Conservation (phyloP, 2,888 invertebrate genomes). For the Myopa testacea region DNA sequence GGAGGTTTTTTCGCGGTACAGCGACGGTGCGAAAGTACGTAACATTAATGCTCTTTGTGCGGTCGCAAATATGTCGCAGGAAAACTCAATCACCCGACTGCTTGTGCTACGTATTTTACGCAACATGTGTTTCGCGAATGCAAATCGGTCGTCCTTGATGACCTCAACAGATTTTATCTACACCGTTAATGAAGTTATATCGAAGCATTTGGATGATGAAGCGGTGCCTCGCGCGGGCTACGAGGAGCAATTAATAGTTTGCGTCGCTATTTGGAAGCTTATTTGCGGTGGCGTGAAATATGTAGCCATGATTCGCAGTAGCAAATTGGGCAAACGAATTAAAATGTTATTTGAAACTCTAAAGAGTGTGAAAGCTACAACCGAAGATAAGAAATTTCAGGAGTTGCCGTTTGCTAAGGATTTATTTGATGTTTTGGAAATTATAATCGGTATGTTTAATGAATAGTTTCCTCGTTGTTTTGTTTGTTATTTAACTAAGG, state of each 20-base stretch:
- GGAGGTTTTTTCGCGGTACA: slow-evolving; percentile 64
- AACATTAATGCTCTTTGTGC: slow-evolving; percentile 58
- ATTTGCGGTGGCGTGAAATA: slow-evolving; percentile 62
- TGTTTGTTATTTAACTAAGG: not conserved
- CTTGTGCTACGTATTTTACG: slow-evolving; percentile 61
- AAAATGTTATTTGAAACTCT: slow-evolving; percentile 52
- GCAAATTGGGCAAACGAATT: slow-evolving; percentile 58
- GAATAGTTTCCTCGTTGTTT: slow-evolving; percentile 39
- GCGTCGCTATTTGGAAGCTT: slow-evolving; percentile 61
- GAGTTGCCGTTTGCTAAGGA: slow-evolving; percentile 50
- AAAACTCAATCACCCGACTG: slow-evolving; percentile 49
- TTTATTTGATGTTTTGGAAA: slow-evolving; percentile 54
- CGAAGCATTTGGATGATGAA: slow-evolving; percentile 43
- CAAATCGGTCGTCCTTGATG: slow-evolving; percentile 59
- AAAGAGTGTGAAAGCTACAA: slow-evolving; percentile 39
- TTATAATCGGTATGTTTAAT: slow-evolving; percentile 53
- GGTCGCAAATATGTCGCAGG: slow-evolving; percentile 52
- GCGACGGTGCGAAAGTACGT: slow-evolving; percentile 57
- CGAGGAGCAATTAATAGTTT: slow-evolving; percentile 60
- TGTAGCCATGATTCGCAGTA: slow-evolving; percentile 59
- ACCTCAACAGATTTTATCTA: slow-evolving; percentile 55
- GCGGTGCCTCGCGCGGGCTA: slow-evolving; percentile 39
- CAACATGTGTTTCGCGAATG: slow-evolving; percentile 64
- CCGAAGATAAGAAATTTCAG: slow-evolving; percentile 43
- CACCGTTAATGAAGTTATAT: slow-evolving; percentile 53